Evolutionary conservation across 2,797 vertebrate species (phyloP), one percentile per base, ranked within the genome.

Genomic region (Erithacus rubecula): DNA sequence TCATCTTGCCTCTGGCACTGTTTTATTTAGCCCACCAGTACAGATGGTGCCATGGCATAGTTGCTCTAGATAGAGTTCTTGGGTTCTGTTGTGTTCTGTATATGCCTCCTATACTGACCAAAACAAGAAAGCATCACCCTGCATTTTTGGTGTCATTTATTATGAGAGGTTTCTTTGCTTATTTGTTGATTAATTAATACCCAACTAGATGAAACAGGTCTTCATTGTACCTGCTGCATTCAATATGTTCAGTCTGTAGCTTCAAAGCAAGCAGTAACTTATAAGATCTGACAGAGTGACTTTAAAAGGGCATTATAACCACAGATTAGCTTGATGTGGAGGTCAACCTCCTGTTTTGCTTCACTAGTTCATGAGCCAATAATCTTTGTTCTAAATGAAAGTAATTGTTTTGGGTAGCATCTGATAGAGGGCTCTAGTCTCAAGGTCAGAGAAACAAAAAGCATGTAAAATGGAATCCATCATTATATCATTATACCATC

Each of bases 111-210:
- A 18, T 22, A 49, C 12, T 5, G 58, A 64, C 10, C 15, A 8
- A 69, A 83, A 11, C 17, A 56, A 36, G 30, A 36, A 76, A 52
- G 5, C 16, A 20, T 64, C 1, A 1, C 13, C 21, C 13, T 21
- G 16, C 32, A n/a, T 63, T 90, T 67, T 68, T 76, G 19, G 5
- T 53, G 16, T 27, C 0, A 0, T 2, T 13, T 75, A 3, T 23
- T 56, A 32, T 9, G 19, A 78, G 27, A 55, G 1, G 2, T 62
- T 18, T 20, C 36, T 46, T 85, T 8, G 1, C 3, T 59, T 59
- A 58, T 56, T 80, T 88, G 37, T 27, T 1, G 2, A 69, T 30
- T 19, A 53, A 16, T 83, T 53, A 27, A 79, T 26, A 23, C 16
- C 5, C 7, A 52, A 3, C 17, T 30, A 11, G 44, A 65, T 71